Percentiles rank a stretch among this genome's conserved stretches.
These are phyloP conservation scores for Coregonus suidteri DNA, from an alignment of 2,797 vertebrate species.

Conservation along the genomic window DNA sequence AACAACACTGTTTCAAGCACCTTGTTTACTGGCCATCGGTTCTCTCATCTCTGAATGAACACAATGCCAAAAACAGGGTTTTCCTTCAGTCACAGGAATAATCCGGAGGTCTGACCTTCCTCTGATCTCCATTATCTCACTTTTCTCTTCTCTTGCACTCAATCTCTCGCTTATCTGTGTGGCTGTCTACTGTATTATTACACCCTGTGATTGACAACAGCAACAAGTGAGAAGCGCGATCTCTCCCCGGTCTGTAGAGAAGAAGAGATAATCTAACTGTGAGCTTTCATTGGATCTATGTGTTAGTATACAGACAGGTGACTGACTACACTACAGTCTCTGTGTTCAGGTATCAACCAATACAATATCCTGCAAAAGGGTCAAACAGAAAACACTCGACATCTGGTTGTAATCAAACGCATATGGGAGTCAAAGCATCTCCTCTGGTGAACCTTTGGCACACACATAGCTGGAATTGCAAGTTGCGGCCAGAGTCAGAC, in stretches of 20 bases:
- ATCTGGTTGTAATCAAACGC: slow-evolving; percentile 55
- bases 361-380: slow-evolving; percentile 42
- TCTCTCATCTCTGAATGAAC: slow-evolving; percentile 65
- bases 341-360: slow-evolving; percentile 24
- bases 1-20: slow-evolving; percentile 34
- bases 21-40: slow-evolving; percentile 47
- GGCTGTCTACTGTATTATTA: slow-evolving; percentile 55
- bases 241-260: slow-evolving; percentile 39
- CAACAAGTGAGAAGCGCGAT: slow-evolving; percentile 22
- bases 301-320: slow-evolving; percentile 19
- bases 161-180: slow-evolving; percentile 47
- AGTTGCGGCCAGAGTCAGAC: slow-evolving; percentile 5
- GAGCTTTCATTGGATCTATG: slow-evolving; percentile 12
- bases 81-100: slow-evolving; percentile 54
- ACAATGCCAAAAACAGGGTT: slow-evolving; percentile 62
- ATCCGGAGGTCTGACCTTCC: slow-evolving; percentile 63
- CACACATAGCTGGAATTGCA: slow-evolving; percentile 25
- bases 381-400: slow-evolving; percentile 41
- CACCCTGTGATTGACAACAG: slow-evolving; percentile 37
- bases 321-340: not conserved
- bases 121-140: slow-evolving; percentile 74
- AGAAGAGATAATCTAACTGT: slow-evolving; percentile 37
- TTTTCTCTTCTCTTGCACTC: slow-evolving; percentile 36
- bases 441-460: slow-evolving; percentile 31
- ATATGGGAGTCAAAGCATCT: slow-evolving; percentile 46